Percentiles rank a stretch among this genome's conserved stretches.
Evolutionary conservation across 2,888 invertebrate genomes (phyloP).

Genomic region (Pseudococcus viburni): DNA sequence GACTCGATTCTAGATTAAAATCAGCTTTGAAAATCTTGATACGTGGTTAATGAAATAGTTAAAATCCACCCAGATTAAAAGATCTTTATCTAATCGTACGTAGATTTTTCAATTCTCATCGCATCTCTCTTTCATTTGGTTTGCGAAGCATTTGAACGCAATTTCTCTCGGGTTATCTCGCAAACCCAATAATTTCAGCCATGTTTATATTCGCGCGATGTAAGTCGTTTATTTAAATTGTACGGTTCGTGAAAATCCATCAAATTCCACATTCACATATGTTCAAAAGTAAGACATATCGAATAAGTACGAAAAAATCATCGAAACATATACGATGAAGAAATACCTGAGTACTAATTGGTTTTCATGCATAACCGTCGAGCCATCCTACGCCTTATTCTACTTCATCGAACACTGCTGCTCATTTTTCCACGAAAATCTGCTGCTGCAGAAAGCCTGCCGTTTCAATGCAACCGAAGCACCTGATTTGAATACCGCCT

Average conservation of each 20-base stretch:
- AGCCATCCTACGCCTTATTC: constrained; percentile 49
- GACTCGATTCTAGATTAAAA: not conserved
- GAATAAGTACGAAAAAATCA: not conserved
- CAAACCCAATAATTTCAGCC: not conserved
- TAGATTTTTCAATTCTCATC: not conserved
- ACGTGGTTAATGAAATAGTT: not conserved
- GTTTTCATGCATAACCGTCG: constrained; percentile 27
- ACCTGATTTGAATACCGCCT: constrained; percentile 57
- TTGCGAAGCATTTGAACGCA: not conserved
- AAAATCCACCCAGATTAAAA: not conserved
- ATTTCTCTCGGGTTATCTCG: not conserved
- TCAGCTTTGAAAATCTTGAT: not conserved
- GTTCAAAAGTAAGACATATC: not conserved
- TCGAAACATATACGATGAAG: not conserved
- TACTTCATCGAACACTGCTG: constrained; percentile 12
- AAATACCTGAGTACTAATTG: not conserved
- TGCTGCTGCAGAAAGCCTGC: constrained; percentile 62
- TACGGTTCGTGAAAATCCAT: not conserved
- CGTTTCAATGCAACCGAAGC: constrained; percentile 35
- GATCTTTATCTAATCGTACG: not conserved
- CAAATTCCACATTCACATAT: not conserved
- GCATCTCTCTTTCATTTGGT: not conserved
- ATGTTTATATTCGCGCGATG: not conserved
- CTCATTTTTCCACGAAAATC: constrained; percentile 58
- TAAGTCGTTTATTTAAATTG: not conserved